Evolutionary conservation across 2,797 vertebrate genomes (phyloP), one percentile per base, ranked within the genome.

Genomic region (Eulemur mongoz): DNA sequence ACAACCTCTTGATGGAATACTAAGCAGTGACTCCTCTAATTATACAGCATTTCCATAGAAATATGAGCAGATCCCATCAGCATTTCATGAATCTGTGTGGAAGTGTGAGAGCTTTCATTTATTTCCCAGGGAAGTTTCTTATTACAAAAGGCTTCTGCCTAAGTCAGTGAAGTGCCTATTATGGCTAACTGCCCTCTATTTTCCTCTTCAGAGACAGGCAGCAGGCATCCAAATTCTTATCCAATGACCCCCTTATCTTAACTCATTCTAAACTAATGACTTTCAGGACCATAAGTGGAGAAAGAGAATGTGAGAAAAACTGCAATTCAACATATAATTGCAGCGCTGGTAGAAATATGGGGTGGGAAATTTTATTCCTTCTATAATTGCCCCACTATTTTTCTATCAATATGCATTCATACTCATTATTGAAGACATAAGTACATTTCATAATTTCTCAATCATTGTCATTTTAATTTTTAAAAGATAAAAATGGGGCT

Each of bases 71-170:
- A 89, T 67, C 22, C 27, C 38, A 61, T 18, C 14, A 69, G 11
- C 59, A 79, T 89, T 48, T 84, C 69, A 11, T 57, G 45, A 63
- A 35, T 88, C 48, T 69, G 23, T 57, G 48, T 13, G 13, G n/a
- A 94, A 30, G 11, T 45, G 15, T 54, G 32, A 90, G 35, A 84
- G 30, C n/a, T 83, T 79, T 87, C 67, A 48, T 78, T 82, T 87
- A 13, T 91, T 94, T 95, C 85, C 82, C 61, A 85, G 54, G 35
- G 40, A 94, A 67, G 76, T 80, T 97, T 95, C 85, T 75, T 78
- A 27, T 57, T 88, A 86, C 54, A 81, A 61, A 94, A 67, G 17
- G 14, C 35, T 59, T 32, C 54, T 85, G 59, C 32, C 27, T 38
- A 67, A 89, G n/a, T 78, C 69, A 72, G 13, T 27, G 91, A 96